These are phyloP conservation scores for Mus spretus DNA, from an alignment of 2,797 vertebrate genomes.

Conservation along the genomic window DNA sequence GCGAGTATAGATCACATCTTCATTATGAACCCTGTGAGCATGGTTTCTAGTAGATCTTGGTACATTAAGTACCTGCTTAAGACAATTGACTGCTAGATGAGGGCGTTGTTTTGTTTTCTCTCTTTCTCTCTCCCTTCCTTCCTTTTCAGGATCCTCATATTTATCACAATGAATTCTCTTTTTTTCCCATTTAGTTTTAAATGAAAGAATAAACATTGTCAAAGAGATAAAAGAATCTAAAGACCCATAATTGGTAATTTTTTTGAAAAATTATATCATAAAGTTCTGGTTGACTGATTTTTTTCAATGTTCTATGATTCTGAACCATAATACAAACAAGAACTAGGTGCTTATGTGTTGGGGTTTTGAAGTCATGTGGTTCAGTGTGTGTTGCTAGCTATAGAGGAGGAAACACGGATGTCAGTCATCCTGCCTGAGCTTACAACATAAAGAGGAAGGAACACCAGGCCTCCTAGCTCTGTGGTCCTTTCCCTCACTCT, in stretches of 20 bases:
- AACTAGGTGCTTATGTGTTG: neutral
- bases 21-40: neutral
- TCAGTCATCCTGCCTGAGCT: neutral
- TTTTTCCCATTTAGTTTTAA: neutral
- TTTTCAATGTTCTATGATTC: conserved; percentile 30
- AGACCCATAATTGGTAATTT: neutral
- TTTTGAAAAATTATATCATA: neutral
- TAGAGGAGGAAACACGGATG: neutral
- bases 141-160: conserved; percentile 26
- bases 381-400: neutral
- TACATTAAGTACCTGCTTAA: neutral
- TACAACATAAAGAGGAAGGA: neutral
- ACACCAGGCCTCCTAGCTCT: neutral
- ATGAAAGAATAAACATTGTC: conserved; percentile 1
- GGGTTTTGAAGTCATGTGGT: neutral
- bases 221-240: conserved; percentile 1
- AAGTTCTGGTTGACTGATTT: conserved; percentile 19
- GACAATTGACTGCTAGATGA: neutral
- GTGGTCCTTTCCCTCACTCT: neutral
- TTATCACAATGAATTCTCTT: neutral
- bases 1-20: neutral
- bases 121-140: neutral
- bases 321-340: neutral
- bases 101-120: neutral
- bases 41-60: neutral